Conservation (phyloP, 2,113 vertebrate species). For the Callopanchax toddi region DNA sequence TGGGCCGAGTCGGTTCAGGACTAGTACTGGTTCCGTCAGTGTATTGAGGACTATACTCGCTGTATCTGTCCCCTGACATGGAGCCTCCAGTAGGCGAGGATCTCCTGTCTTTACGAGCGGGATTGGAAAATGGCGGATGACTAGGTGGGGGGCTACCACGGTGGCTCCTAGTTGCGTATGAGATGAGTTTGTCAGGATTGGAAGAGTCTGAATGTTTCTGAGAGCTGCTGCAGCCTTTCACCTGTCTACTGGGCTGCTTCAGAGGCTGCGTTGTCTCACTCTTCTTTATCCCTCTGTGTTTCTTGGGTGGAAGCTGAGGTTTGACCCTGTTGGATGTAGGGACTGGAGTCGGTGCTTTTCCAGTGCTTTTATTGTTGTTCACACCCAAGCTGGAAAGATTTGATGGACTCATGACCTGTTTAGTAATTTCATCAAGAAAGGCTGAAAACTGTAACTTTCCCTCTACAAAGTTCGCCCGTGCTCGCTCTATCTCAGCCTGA, state of each 20-base stretch:
- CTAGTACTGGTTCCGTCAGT: conserved; percentile 73
- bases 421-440: conserved; percentile 85
- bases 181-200: conserved; percentile 47
- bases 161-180: conserved; percentile 39
- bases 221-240: conserved; percentile 21
- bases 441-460: conserved; percentile 84
- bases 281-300: conserved; percentile 28
- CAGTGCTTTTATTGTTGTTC: conserved; percentile 29
- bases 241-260: conserved; percentile 35
- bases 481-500: conserved; percentile 45
- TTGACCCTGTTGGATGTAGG: conserved; percentile 33
- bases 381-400: conserved; percentile 74
- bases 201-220: conserved; percentile 40
- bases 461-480: conserved; percentile 64
- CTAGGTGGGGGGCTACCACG: conserved; percentile 48
- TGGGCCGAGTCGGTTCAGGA: conserved; percentile 62
- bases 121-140: conserved; percentile 6
- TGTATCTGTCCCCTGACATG: conserved; percentile 39
- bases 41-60: conserved; percentile 37
- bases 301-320: conserved; percentile 70
- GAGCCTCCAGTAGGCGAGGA: conserved; percentile 29
- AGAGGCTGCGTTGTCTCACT: conserved; percentile 21
- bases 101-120: conserved; percentile 38
- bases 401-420: conserved; percentile 81
- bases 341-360: conserved; percentile 3